Evolutionary conservation across 2,797 vertebrate species (phyloP).

Genomic region (Microctenopoma steveboyesi): DNA sequence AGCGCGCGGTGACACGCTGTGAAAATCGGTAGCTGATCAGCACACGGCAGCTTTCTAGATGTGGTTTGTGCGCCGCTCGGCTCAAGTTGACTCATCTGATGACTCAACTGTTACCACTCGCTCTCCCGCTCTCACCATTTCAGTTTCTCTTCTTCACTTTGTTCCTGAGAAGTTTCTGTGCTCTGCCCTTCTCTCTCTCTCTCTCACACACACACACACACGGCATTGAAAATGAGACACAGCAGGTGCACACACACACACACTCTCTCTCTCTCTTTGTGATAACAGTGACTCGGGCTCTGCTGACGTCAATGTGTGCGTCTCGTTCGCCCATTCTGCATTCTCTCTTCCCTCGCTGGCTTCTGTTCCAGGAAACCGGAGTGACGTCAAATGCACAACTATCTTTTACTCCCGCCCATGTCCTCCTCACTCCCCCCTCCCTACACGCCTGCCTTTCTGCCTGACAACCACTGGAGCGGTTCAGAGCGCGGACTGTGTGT

Average conservation of each 20-base stretch:
- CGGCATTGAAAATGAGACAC: constrained; percentile 11
- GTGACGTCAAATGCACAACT: constrained; percentile 81
- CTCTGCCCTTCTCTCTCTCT: not conserved
- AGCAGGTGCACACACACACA: constrained; percentile 26
- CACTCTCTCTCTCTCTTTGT: constrained; percentile 70
- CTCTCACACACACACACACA: not conserved
- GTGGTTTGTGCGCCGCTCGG: constrained; percentile 3
- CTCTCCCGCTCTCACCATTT: constrained; percentile 15
- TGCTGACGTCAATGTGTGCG: constrained; percentile 91
- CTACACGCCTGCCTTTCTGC: constrained; percentile 31
- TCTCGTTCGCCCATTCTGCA: constrained; percentile 86
- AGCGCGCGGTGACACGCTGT: not conserved
- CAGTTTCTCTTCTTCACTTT: constrained; percentile 45
- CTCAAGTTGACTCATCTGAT: constrained; percentile 48
- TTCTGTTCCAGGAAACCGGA: constrained; percentile 82
- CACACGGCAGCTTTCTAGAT: constrained; percentile 1
- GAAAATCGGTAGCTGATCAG: not conserved
- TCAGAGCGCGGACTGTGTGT: constrained; percentile 20
- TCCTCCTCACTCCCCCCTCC: constrained; percentile 2
- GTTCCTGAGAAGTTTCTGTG: constrained; percentile 51
- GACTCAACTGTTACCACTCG: constrained; percentile 47
- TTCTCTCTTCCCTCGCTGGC: constrained; percentile 82
- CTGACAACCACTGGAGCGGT: constrained; percentile 51
- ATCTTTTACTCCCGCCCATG: constrained; percentile 37
- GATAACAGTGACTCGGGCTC: constrained; percentile 81